A percentile compares a stretch with the other conserved stretches of the same genome.
Evolutionary conservation across 2,797 vertebrate species (phyloP).

Genomic region (Taeniopygia guttata): DNA sequence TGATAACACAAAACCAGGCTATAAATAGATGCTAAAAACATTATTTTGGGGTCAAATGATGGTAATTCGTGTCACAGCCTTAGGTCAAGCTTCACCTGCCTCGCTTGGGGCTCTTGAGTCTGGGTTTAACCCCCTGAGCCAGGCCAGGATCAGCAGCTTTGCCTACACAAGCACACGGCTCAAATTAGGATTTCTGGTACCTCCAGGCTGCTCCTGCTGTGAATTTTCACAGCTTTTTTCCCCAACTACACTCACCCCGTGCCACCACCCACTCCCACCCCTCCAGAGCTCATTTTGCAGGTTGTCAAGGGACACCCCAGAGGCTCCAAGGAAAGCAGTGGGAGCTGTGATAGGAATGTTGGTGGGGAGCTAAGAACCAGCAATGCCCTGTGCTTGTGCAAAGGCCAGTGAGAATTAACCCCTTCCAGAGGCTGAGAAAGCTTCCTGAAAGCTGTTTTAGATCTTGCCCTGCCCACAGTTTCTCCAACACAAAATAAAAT

Average conservation of each 20-base stretch:
- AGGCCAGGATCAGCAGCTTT: background rate
- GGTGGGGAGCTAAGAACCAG: background rate
- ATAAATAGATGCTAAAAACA: background rate
- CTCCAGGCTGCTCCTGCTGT: background rate
- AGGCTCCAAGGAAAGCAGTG: background rate
- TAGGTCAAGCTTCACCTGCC: background rate
- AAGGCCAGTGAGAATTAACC: background rate
- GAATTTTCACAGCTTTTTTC: slow-evolving; percentile 5
- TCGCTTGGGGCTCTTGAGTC: background rate
- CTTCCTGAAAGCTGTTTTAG: background rate
- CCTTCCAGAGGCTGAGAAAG: background rate
- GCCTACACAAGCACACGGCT: background rate
- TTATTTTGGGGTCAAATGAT: background rate
- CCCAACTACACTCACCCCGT: background rate
- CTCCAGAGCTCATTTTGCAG: background rate
- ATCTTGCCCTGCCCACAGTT: background rate
- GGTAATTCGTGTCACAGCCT: fast-evolving
- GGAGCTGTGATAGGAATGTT: background rate
- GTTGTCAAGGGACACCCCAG: background rate
- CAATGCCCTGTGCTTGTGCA: background rate
- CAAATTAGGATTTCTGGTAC: background rate
- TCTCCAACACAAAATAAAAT: background rate
- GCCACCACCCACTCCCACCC: slow-evolving; percentile 9
- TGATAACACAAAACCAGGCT: background rate
- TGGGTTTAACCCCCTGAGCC: background rate